Base-by-base conservation (phyloP, 1,140 invertebrate genomes). In the Dufourea novaeangliae region DNA sequence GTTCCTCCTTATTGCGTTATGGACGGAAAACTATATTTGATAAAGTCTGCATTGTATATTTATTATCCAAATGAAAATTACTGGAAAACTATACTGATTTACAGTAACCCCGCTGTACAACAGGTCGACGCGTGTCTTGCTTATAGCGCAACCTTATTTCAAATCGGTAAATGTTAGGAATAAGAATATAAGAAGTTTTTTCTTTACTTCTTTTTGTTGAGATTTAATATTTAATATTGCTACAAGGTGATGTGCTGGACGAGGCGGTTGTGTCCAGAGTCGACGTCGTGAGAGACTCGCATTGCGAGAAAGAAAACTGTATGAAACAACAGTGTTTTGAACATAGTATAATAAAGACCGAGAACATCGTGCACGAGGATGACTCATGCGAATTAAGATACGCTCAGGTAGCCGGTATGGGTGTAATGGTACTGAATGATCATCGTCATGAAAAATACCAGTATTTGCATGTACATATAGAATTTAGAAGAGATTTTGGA, bases 1-100 rank as follows among this genome's bases (percentile, higher is more conserved):
- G 63, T 81, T 25, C 88, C 87, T 20, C 41, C 73, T 25, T 46
- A 80, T 59, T 86, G 79, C 56, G 76, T 88, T 20, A 12, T 68
- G 17, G 17, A 85, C 29, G 59, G 61, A 6, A 80, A 80, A 63
- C 37, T 90, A 25, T 41, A 86, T 25, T 32, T 89, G 27, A 37
- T 71, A 10, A 64, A 50, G 20, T 59, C 75, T 6, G 25, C 7
- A 0, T 0, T 64, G 17, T 32, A 63, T n/a, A 17, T 67, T 17
- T 85, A 75, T 61, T 7, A 14, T 50, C 6, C 6, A 2, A 11
- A 61, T 7, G 0, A 8, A 5, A 4, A 85, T 46, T 3, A 8
- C n/a, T 79, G 68, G 68, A 20, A 44, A 11, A 50, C 8, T 20
- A 11, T 71, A 32, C 1, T 0, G 2, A 61, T 77, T 7, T 1